phyloP scores from a whole-genome alignment of 2,797 vertebrate genomes.

The Oreochromis mossambicus region DNA sequence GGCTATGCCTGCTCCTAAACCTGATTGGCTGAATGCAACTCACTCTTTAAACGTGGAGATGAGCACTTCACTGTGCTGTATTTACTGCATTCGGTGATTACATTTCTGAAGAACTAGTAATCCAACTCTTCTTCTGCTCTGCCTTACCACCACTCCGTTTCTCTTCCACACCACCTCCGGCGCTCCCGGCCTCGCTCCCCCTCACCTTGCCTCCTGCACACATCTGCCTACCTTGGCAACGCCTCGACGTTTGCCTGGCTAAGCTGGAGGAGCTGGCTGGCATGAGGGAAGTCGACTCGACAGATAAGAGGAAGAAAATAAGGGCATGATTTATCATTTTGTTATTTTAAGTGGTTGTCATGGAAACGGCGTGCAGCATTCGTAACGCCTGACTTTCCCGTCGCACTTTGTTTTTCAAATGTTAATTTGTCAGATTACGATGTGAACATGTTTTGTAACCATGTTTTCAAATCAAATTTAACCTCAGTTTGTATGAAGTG shows the following conservation, averaged over 20 bases:
- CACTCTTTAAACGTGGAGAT: neutral
- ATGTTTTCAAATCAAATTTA: neutral
- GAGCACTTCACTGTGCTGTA: neutral
- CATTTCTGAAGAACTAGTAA: neutral
- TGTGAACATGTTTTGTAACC: neutral
- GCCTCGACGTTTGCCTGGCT: rapidly evolving
- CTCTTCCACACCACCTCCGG: neutral
- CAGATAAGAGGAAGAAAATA: neutral
- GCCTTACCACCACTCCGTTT: neutral
- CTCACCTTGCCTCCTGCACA: neutral
- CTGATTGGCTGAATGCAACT: neutral
- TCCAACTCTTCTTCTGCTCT: neutral
- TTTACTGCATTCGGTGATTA: neutral
- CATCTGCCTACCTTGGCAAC: neutral
- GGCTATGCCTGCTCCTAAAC: neutral
- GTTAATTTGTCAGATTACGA: neutral
- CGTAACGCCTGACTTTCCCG: neutral
- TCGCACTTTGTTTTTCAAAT: rapidly evolving
- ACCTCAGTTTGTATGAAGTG: neutral
- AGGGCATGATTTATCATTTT: too few relatives aligned
- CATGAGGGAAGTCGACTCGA: rapidly evolving
- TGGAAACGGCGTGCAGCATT: rapidly evolving
- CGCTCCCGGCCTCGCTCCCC: neutral
- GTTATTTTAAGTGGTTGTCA: too few relatives aligned
- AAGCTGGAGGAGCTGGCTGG: neutral